These are phyloP conservation scores for Volucella bombylans DNA, from an alignment of 2,888 invertebrate species.

Conservation along the genomic window DNA sequence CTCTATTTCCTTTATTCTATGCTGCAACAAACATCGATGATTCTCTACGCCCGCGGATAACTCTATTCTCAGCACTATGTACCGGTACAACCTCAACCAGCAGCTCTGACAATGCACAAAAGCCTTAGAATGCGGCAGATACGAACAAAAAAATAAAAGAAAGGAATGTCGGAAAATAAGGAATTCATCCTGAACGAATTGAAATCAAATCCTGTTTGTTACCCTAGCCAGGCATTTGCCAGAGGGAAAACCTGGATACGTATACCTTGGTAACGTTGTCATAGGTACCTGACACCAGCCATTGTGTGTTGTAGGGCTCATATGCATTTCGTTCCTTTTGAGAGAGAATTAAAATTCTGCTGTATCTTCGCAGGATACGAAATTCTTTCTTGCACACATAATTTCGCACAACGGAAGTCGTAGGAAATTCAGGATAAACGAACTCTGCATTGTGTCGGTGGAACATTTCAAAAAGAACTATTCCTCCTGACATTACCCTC, in stretches of 20 bases:
- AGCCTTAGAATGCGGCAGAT: neutral
- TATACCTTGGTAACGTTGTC: neutral
- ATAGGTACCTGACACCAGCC: conserved; percentile 7
- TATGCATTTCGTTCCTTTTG: conserved; percentile 28
- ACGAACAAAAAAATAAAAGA: too few relatives aligned
- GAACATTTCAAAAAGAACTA: too few relatives aligned
- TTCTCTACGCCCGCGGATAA: neutral
- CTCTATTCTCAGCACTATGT: neutral
- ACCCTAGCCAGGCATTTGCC: conserved; percentile 6
- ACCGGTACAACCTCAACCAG: neutral
- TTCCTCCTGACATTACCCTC: too few relatives aligned
- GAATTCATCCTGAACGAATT: conserved; percentile 36
- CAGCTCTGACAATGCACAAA: neutral
- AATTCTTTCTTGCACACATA: conserved; percentile 32
- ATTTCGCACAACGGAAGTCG: conserved; percentile 17
- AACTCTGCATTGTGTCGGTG: too few relatives aligned
- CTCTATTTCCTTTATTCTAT: neutral
- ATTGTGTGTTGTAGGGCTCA: neutral
- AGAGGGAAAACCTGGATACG: neutral
- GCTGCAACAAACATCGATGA: conserved; percentile 4
- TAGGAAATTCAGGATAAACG: neutral
- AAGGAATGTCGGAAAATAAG: conserved; percentile 26
- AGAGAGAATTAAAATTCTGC: conserved; percentile 17
- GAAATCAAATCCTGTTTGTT: conserved; percentile 58
- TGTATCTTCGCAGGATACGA: conserved; percentile 1